Conservation (phyloP, 2,888 invertebrate species). For the Drosophila paramelanica region DNA sequence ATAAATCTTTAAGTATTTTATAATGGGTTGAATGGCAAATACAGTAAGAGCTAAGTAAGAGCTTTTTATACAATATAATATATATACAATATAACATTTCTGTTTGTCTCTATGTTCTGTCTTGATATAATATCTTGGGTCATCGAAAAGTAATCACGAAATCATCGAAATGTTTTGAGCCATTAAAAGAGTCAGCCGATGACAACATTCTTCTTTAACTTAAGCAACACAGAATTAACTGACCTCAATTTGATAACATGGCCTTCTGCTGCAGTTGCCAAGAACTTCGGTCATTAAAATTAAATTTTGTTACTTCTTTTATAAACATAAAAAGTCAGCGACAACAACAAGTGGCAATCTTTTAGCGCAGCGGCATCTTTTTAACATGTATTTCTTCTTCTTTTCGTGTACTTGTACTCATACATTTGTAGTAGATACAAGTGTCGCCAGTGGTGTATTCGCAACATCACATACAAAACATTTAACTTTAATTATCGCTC, state of each 20-base stretch:
- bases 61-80: no score
- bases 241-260: constrained; percentile 32
- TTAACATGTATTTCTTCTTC: constrained; percentile 1
- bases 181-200: not conserved
- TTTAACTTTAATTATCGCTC: constrained; percentile 73
- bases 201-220: not conserved
- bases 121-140: no score
- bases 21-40: not conserved
- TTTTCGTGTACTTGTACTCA: not conserved
- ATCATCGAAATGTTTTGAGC: not conserved
- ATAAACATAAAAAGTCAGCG: constrained; percentile 20
- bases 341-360: constrained; percentile 28
- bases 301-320: constrained; percentile 6
- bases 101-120: no score
- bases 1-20: not conserved
- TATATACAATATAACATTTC: no score
- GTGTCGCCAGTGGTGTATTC: constrained; percentile 11
- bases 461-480: constrained; percentile 46
- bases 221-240: not conserved
- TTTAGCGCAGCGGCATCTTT: constrained; percentile 22
- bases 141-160: not conserved
- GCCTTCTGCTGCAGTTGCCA: constrained; percentile 41
- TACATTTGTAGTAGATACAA: constrained; percentile 11
- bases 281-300: constrained; percentile 52
- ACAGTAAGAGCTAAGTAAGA: no score